phyloP scores from a whole-genome alignment of 2,888 invertebrate genomes.

The Lepidonotus clava region DNA sequence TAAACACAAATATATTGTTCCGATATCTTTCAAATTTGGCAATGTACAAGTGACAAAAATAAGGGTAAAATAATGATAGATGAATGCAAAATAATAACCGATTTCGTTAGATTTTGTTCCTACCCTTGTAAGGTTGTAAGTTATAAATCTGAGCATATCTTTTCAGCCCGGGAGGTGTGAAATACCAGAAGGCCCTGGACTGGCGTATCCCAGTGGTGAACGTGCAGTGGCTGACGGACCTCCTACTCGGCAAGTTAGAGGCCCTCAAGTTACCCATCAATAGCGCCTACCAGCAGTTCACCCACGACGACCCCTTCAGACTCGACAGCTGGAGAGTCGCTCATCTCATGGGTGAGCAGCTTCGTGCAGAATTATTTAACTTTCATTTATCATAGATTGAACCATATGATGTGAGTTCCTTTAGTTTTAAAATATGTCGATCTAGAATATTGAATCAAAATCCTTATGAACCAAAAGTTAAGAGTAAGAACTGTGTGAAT shows the following conservation, averaged over 20 bases:
- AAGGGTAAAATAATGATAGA: too few species aligned
- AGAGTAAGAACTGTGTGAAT: too few species aligned
- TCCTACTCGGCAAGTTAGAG: slow-evolving; percentile 92
- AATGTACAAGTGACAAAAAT: too few species aligned
- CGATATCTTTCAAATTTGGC: too few species aligned
- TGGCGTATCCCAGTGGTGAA: slow-evolving; percentile 96
- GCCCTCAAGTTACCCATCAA: slow-evolving; percentile 83
- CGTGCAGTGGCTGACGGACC: slow-evolving; percentile 95
- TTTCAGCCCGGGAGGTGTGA: slow-evolving; percentile 90
- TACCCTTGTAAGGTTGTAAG: too few species aligned
- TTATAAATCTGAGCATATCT: slow-evolving; percentile 31
- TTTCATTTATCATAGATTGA: not conserved
- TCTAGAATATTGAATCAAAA: too few species aligned
- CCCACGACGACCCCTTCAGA: slow-evolving; percentile 81
- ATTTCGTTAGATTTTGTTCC: too few species aligned
- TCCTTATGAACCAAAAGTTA: too few species aligned
- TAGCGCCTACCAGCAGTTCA: slow-evolving; percentile 90
- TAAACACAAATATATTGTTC: too few species aligned
- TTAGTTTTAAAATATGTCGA: too few species aligned
- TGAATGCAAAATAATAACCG: too few species aligned
- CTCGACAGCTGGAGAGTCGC: slow-evolving; percentile 86
- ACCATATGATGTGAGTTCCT: too few species aligned
- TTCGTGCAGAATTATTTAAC: not conserved
- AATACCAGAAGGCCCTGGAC: slow-evolving; percentile 93
- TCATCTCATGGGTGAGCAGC: slow-evolving; percentile 86